Conservation (phyloP, 1,140 invertebrate genomes). For the Arion vulgaris region DNA sequence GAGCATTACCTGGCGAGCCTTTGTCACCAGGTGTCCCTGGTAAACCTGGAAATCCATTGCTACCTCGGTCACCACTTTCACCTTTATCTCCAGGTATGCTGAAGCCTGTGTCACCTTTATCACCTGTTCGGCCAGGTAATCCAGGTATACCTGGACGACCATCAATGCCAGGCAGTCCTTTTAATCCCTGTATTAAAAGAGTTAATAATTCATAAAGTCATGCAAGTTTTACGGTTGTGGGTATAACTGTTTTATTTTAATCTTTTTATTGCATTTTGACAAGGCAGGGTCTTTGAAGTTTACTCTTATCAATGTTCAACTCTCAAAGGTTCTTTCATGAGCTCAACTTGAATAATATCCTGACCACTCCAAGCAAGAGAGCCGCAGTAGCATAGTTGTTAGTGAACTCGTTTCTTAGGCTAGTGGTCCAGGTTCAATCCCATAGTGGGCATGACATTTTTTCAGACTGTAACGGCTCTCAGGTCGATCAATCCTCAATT, state of each 20-base stretch:
- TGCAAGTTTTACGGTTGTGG: constrained; percentile 49
- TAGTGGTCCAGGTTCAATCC: too few species aligned
- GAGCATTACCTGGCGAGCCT: constrained; percentile 41
- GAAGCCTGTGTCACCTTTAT: constrained; percentile 53
- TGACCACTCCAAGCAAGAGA: too few species aligned
- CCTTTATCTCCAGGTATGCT: constrained; percentile 54
- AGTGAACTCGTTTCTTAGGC: too few species aligned
- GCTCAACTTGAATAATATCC: too few species aligned
- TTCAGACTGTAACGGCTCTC: too few species aligned
- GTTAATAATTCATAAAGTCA: constrained; percentile 52
- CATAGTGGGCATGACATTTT: too few species aligned
- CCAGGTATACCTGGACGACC: constrained; percentile 47
- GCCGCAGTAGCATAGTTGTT: too few species aligned
- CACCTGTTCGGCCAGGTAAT: constrained; percentile 46
- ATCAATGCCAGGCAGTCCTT: constrained; percentile 47
- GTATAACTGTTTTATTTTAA: constrained; percentile 42
- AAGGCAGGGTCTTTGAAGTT: too few species aligned
- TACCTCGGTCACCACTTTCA: constrained; percentile 52
- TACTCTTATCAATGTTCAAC: too few species aligned
- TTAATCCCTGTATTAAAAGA: constrained; percentile 51
- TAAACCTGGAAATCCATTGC: constrained; percentile 48
- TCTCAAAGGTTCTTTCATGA: too few species aligned
- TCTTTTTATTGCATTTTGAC: too few species aligned
- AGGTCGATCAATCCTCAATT: too few species aligned
- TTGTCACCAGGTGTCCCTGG: constrained; percentile 77